These are phyloP conservation scores for Peromyscus maniculatus DNA, from an alignment of 2,113 vertebrate species.

Conservation along the genomic window DNA sequence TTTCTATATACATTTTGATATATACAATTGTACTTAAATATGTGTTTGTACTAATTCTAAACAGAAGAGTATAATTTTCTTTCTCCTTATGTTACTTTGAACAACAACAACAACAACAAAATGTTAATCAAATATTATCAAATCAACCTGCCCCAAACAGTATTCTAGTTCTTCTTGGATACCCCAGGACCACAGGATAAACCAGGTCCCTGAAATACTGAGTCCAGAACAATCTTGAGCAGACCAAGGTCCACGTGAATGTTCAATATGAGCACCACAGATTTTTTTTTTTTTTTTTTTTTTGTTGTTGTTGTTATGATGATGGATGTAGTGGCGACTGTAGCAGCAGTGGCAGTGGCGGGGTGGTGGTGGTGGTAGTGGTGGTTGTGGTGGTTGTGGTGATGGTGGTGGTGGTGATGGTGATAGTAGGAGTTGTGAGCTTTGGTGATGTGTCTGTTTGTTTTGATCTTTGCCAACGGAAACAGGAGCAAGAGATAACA, in stretches of 20 bases:
- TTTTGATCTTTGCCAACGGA: neutral
- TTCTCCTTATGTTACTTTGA: conserved; percentile 25
- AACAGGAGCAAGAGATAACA: neutral
- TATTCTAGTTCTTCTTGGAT: neutral
- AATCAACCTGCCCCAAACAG: neutral
- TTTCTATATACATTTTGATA: neutral
- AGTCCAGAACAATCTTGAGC: neutral
- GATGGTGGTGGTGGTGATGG: neutral
- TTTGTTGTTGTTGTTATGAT: neutral
- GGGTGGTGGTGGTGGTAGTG: neutral
- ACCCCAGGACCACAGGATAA: neutral
- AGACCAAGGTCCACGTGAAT: neutral
- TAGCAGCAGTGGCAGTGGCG: no score
- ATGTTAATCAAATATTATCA: neutral
- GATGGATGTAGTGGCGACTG: neutral
- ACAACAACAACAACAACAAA: neutral
- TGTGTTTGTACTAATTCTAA: neutral
- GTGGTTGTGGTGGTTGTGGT: no score
- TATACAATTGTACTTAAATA: conserved; percentile 13
- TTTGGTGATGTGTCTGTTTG: neutral
- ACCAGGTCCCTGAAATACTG: neutral
- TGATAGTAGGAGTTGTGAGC: neutral
- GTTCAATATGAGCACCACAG: neutral
- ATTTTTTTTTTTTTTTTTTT: no score
- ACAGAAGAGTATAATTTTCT: neutral